Evolutionary conservation across 2,113 vertebrate genomes (phyloP), one percentile per base, ranked within the genome.

Genomic region (Raja brachyura): DNA sequence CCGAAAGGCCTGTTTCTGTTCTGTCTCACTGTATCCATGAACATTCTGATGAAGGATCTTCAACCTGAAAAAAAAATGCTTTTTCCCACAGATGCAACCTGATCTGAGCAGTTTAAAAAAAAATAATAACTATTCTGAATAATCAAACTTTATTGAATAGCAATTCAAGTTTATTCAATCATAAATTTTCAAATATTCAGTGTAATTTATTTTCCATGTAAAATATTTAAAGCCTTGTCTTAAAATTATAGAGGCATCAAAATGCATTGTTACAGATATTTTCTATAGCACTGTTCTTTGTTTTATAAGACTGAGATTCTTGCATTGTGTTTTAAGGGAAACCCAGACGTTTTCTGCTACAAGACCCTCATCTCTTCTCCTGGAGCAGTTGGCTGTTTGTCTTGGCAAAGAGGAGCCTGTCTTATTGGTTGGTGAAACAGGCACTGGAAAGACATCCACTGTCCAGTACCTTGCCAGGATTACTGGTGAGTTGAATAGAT

Each of bases 401-500:
- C 97, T 98, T 31, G 95, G 95, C 81, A 98, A 97, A 95, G 97
- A 96, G 68, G 99, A 99, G 93, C 97, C 98, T 0, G 97, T 99
- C 18, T 96, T 99, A 77, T 94, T 99, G 94, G 99, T 99, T 73
- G 98, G 99, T 94, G 99, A 99, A 95, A 99, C 99, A 0, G 99
- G 99, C 93, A 99, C 98, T 0, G 99, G 99, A 59, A 99, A 99
- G 96, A 99, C 99, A 0, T 99, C 98, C 33, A 96, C 98, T 0
- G 97, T 99, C 6, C 98, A 99, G 93, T 97, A 99, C 93, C 97
- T 99, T 94, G 97, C 98, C 93, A 95, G 96, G 63, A 93, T 99
- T 93, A 98, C 98, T 96, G 98, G 99, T 98, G 95, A 95, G 90
- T 93, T 81, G 93, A 88, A 28, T 18, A 54, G 48, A 0, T 61